phyloP scores from a whole-genome alignment of 30 jellyfish, hydroid and myxozoan species.

The Aurelia coerulea region DNA sequence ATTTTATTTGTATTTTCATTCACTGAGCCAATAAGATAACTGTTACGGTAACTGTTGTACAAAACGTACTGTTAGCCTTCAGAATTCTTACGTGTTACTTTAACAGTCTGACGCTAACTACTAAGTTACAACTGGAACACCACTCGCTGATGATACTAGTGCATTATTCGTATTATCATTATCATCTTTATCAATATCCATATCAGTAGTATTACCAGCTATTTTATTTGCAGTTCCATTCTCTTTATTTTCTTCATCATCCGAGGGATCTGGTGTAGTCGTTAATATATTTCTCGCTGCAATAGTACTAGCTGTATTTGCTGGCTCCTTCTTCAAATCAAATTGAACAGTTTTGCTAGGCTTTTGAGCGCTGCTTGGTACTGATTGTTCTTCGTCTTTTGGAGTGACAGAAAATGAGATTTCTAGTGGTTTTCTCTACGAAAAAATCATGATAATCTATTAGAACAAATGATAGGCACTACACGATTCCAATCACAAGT shows the following conservation, averaged over 20 bases:
- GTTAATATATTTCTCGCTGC: constrained; percentile 63
- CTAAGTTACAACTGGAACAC: constrained; percentile 44
- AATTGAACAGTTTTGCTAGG: constrained; percentile 24
- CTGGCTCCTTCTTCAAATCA: constrained; percentile 37
- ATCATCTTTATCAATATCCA: constrained; percentile 50
- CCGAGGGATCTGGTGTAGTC: constrained; percentile 72
- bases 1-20: too few relatives aligned
- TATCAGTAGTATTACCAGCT: constrained; percentile 10
- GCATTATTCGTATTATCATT: constrained; percentile 14
- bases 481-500: too few relatives aligned
- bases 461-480: too few relatives aligned
- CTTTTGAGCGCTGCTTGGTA: neutral
- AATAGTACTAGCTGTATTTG: constrained; percentile 34
- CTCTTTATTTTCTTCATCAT: constrained; percentile 42
- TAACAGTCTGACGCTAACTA: neutral
- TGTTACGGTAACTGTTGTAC: too few relatives aligned
- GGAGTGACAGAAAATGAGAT: constrained; percentile 85
- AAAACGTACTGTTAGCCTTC: too few relatives aligned
- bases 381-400: constrained; percentile 23
- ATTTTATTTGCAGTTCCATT: constrained; percentile 13
- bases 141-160: neutral
- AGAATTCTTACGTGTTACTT: too few relatives aligned
- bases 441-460: neutral
- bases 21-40: too few relatives aligned
- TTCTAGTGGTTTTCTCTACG: constrained; percentile 88